phyloP scores from a whole-genome alignment of 1,140 invertebrate genomes.

The Notospermus geniculatus region DNA sequence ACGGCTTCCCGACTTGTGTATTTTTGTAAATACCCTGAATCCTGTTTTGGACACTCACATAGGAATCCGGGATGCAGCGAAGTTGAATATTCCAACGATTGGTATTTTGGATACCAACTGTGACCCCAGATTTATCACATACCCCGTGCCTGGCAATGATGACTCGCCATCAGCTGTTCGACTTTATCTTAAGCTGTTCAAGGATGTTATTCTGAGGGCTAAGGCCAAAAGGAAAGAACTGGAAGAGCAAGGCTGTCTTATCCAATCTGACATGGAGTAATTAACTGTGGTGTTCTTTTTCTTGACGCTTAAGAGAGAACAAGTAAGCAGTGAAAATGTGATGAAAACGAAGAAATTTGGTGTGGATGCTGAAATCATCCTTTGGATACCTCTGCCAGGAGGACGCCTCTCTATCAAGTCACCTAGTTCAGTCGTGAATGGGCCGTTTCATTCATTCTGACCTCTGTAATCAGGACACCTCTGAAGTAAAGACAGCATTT shows the following conservation, averaged over 20 bases:
- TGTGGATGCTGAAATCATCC: too few species aligned
- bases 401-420: too few species aligned
- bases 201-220: constrained; percentile 80
- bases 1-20: constrained; percentile 87
- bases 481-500: too few species aligned
- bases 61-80: constrained; percentile 80
- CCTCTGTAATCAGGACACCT: too few species aligned
- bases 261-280: background rate
- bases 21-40: constrained; percentile 78
- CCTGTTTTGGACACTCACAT: constrained; percentile 65
- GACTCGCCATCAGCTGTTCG: constrained; percentile 77
- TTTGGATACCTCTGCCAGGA: too few species aligned
- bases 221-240: constrained; percentile 65
- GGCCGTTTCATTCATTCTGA: too few species aligned
- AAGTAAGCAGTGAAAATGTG: too few species aligned
- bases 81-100: constrained; percentile 92
- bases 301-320: too few species aligned
- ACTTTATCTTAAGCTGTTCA: constrained; percentile 89
- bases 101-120: constrained; percentile 94
- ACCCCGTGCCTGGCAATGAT: constrained; percentile 97
- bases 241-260: background rate
- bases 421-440: too few species aligned
- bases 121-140: constrained; percentile 85
- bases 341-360: too few species aligned
- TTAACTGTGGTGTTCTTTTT: too few species aligned